Conservation (phyloP, 2,888 invertebrate genomes). For the Dinocampus coccinellae region DNA sequence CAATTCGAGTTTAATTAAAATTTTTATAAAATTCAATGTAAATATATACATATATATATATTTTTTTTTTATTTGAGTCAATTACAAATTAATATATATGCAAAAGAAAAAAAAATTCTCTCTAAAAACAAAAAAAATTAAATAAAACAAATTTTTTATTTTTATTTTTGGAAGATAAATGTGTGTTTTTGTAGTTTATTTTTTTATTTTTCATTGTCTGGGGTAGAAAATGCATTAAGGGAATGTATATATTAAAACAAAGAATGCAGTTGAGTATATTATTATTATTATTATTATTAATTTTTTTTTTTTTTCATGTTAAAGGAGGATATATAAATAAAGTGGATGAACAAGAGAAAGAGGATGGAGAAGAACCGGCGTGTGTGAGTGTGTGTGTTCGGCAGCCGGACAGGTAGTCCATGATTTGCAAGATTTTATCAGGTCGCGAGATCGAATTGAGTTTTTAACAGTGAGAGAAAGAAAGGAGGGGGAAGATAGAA, state of each 20-base stretch:
- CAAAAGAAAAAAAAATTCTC: no score
- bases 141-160: no score
- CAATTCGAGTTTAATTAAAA: background rate
- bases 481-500: background rate
- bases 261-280: conserved; percentile 6
- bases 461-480: conserved; percentile 15
- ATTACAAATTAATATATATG: no score
- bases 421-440: conserved; percentile 68
- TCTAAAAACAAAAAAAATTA: no score
- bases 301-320: background rate
- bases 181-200: background rate
- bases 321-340: background rate
- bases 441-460: conserved; percentile 30
- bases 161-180: no score
- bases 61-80: no score
- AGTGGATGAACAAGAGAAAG: conserved; percentile 31
- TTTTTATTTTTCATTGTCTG: background rate
- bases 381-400: conserved; percentile 36
- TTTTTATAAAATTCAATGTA: background rate
- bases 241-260: conserved; percentile 14
- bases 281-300: background rate
- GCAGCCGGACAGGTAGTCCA: conserved; percentile 63
- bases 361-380: conserved; percentile 36
- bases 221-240: conserved; percentile 16
- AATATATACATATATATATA: no score